Evolutionary conservation across 2,888 invertebrate genomes (phyloP).

Genomic region (Chromoteleia sp.): DNA sequence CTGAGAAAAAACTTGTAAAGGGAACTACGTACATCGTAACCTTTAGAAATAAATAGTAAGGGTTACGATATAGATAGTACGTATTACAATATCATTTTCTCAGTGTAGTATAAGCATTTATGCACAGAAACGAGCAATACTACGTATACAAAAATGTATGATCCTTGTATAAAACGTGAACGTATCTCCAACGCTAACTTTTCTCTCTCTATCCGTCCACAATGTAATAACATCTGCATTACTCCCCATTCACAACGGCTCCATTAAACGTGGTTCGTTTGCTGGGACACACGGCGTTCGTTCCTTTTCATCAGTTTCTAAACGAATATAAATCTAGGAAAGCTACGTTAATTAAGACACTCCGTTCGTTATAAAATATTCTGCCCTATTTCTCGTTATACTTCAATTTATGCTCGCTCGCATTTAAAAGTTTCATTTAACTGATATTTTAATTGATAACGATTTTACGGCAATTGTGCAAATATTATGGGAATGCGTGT

Average conservation of each 20-base stretch:
- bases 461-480: constrained; percentile 32
- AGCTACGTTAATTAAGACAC: constrained; percentile 30
- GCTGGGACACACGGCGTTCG: constrained; percentile 27
- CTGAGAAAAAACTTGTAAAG: too few relatives aligned
- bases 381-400: neutral
- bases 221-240: constrained; percentile 59
- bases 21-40: too few relatives aligned
- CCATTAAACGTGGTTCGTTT: constrained; percentile 56
- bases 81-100: too few relatives aligned
- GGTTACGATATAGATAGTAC: too few relatives aligned
- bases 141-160: too few relatives aligned
- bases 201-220: constrained; percentile 63
- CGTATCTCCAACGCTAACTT: constrained; percentile 36
- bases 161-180: constrained; percentile 10
- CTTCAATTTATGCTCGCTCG: constrained; percentile 2
- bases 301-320: constrained; percentile 35
- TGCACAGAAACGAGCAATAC: too few relatives aligned
- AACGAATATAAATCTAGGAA: constrained; percentile 20
- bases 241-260: constrained; percentile 54
- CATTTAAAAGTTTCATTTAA: constrained; percentile 26
- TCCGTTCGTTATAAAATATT: constrained; percentile 25
- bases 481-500: too few relatives aligned
- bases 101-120: too few relatives aligned
- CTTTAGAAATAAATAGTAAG: too few relatives aligned
- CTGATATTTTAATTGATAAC: constrained; percentile 44